phyloP scores from a whole-genome alignment of 1,140 invertebrate species.

The Melitaea cinxia region DNA sequence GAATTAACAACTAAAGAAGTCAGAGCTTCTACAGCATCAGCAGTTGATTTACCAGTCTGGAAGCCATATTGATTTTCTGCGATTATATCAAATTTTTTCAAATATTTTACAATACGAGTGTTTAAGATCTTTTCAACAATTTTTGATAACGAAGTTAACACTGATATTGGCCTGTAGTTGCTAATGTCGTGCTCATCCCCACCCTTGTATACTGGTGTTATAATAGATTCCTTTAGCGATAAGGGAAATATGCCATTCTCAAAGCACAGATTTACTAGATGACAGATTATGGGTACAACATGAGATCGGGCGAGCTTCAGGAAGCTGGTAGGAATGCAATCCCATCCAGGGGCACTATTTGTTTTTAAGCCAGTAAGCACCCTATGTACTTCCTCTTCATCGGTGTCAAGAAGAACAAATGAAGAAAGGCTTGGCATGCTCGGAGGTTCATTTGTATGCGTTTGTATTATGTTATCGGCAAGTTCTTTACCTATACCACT shows the following conservation, averaged over 20 bases:
- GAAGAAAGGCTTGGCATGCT: not conserved
- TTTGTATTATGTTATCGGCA: not conserved
- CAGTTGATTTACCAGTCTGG: not conserved
- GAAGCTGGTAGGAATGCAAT: not conserved
- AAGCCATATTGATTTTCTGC: not conserved
- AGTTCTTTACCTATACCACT: not conserved
- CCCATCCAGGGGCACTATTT: not conserved
- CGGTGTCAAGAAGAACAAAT: not conserved
- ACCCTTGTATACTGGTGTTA: not conserved
- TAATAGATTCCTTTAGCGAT: not conserved
- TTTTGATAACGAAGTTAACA: not conserved
- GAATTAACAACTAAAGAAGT: not conserved
- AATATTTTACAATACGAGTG: not conserved
- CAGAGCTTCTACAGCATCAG: too few species aligned
- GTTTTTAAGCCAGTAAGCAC: not conserved
- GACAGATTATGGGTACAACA: not conserved
- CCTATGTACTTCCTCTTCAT: not conserved
- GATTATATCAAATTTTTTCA: not conserved
- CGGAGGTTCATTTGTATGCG: not conserved
- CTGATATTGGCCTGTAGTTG: too few species aligned
- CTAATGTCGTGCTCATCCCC: not conserved
- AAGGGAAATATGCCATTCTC: not conserved
- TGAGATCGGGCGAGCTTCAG: not conserved
- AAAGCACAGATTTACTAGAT: not conserved
- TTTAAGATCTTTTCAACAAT: not conserved